Evolutionary conservation across 2,888 invertebrate genomes (phyloP).

Genomic region (Scaeva pyrastri): DNA sequence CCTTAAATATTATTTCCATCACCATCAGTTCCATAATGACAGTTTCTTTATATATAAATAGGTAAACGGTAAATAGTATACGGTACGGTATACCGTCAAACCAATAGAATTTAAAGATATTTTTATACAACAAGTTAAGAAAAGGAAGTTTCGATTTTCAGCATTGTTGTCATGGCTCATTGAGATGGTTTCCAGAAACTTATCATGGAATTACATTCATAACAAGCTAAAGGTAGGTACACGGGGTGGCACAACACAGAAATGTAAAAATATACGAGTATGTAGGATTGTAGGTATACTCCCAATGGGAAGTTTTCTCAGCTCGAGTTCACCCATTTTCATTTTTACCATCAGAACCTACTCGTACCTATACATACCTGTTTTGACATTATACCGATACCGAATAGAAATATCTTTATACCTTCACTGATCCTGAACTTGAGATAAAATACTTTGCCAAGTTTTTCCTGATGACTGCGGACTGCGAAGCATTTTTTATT

Average conservation of each 20-base stretch:
- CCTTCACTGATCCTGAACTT: slow-evolving; percentile 63
- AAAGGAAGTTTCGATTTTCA: slow-evolving; percentile 52
- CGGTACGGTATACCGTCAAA: background rate
- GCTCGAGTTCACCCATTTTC: slow-evolving; percentile 3
- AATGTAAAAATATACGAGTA: background rate
- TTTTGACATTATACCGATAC: slow-evolving; percentile 1
- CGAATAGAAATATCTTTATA: slow-evolving; percentile 25
- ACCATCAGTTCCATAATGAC: background rate
- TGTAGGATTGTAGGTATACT: background rate
- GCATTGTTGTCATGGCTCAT: slow-evolving; percentile 52
- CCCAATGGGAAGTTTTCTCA: background rate
- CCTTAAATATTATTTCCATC: background rate
- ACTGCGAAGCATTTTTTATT: slow-evolving; percentile 6
- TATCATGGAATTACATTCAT: slow-evolving; percentile 47
- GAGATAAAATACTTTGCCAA: slow-evolving; percentile 56
- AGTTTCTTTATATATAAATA: background rate
- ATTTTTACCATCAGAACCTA: background rate
- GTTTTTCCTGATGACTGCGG: slow-evolving; percentile 25
- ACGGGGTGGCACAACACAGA: background rate
- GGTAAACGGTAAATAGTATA: too few species aligned
- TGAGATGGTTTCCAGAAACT: slow-evolving; percentile 47
- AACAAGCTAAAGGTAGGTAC: slow-evolving; percentile 23
- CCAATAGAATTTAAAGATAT: background rate
- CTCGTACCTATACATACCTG: slow-evolving; percentile 16
- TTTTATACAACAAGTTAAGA: background rate